phyloP scores from a whole-genome alignment of 2,797 vertebrate genomes.

The Tamandua tetradactyla region DNA sequence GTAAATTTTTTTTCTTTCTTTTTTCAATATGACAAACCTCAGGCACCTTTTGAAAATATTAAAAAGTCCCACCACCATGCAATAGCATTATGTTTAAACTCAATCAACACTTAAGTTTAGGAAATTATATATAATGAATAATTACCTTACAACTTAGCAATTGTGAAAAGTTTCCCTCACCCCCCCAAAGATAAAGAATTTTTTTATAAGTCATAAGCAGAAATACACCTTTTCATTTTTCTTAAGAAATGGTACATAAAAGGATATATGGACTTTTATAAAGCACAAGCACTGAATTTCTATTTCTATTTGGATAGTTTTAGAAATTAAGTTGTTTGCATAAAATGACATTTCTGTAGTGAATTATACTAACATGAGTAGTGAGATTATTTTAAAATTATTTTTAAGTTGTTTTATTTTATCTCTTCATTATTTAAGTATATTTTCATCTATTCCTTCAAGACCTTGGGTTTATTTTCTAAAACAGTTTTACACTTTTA shows the following conservation, averaged over 20 bases:
- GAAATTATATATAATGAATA: not conserved
- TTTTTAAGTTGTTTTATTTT: constrained; percentile 41
- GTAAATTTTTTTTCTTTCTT: constrained; percentile 51
- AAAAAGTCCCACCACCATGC: not conserved
- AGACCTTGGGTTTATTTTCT: constrained; percentile 61
- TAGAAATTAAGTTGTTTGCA: constrained; percentile 48
- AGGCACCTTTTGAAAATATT: constrained; percentile 46
- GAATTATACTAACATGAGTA: constrained; percentile 17
- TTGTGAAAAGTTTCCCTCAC: not conserved
- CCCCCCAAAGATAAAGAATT: not conserved
- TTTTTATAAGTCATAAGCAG: constrained; percentile 42
- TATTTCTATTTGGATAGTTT: constrained; percentile 56
- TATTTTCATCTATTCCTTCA: constrained; percentile 53
- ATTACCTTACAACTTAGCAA: constrained; percentile 26
- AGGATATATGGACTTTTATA: not conserved
- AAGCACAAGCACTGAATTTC: constrained; percentile 48
- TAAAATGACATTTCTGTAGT: constrained; percentile 31
- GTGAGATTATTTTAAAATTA: constrained; percentile 13
- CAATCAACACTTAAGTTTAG: constrained; percentile 38
- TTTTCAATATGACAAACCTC: constrained; percentile 45
- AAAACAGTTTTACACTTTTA: constrained; percentile 38
- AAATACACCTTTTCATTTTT: constrained; percentile 47
- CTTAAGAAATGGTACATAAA: constrained; percentile 29
- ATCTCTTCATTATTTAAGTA: constrained; percentile 8
- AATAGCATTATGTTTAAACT: constrained; percentile 18